Evolutionary conservation across 2,888 invertebrate species (phyloP).

Genomic region (Galerucella pusilla): DNA sequence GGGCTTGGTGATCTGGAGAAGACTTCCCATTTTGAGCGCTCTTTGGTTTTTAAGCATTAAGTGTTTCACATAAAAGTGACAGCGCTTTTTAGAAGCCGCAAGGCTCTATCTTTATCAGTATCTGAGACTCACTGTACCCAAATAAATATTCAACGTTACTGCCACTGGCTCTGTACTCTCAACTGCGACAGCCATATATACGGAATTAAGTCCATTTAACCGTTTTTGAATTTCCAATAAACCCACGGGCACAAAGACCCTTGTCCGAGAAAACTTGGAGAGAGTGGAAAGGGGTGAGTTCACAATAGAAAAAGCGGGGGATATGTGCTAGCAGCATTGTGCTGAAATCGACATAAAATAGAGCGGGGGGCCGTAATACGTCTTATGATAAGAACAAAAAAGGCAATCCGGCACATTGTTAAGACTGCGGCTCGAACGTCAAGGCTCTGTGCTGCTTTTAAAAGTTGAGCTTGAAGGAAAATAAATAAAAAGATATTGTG

Average conservation of each 20-base stretch:
- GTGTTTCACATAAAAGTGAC: too few relatives aligned
- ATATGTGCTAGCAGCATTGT: conserved; percentile 54
- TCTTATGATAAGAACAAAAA: conserved; percentile 59
- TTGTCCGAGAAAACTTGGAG: conserved; percentile 30
- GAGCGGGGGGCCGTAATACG: conserved; percentile 56
- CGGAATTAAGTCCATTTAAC: conserved; percentile 47
- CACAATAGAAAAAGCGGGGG: conserved; percentile 41
- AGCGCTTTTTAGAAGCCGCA: too few relatives aligned
- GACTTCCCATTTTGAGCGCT: too few relatives aligned
- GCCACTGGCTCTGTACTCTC: neutral
- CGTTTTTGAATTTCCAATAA: conserved; percentile 48
- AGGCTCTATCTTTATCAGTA: too few relatives aligned
- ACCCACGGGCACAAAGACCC: conserved; percentile 44
- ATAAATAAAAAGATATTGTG: neutral
- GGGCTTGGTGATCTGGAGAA: too few relatives aligned
- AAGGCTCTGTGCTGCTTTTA: neutral
- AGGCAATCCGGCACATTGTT: conserved; percentile 52
- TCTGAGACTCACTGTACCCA: too few relatives aligned
- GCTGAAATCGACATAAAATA: conserved; percentile 62
- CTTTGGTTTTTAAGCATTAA: too few relatives aligned
- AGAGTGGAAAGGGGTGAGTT: conserved; percentile 20
- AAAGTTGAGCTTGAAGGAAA: neutral
- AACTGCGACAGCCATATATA: conserved; percentile 31
- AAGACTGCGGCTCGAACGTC: neutral
- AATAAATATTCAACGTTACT: too few relatives aligned